phyloP scores from a whole-genome alignment of 2,888 invertebrate genomes.

The Patella caerulea region DNA sequence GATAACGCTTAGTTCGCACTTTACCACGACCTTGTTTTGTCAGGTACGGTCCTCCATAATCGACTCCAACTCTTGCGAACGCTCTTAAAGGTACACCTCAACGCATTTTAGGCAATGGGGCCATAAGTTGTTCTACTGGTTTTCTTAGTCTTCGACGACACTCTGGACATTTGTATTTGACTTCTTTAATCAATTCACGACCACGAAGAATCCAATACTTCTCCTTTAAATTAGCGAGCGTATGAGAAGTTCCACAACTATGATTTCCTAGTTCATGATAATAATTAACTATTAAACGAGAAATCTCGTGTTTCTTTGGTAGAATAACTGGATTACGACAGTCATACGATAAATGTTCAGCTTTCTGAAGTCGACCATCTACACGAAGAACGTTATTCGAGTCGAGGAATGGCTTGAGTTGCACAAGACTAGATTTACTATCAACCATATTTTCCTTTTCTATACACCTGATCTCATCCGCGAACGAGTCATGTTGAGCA shows the following conservation, averaged over 20 bases:
- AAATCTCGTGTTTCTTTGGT: slow-evolving; percentile 24
- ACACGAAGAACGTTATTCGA: neutral
- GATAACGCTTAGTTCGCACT: slow-evolving; percentile 30
- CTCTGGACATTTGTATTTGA: slow-evolving; percentile 1
- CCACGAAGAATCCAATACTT: slow-evolving; percentile 30
- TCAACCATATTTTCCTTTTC: neutral
- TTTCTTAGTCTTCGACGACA: slow-evolving; percentile 16
- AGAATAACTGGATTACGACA: slow-evolving; percentile 23
- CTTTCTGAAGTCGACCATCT: slow-evolving; percentile 18
- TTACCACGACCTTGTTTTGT: slow-evolving; percentile 28
- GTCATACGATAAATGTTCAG: slow-evolving; percentile 10
- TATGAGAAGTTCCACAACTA: slow-evolving; percentile 27
- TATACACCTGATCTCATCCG: neutral
- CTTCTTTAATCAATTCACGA: slow-evolving; percentile 19
- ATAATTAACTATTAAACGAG: slow-evolving; percentile 13
- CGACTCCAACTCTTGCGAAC: slow-evolving; percentile 23
- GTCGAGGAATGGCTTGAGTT: neutral
- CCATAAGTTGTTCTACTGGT: slow-evolving; percentile 24
- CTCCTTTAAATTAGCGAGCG: slow-evolving; percentile 14
- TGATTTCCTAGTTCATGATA: slow-evolving; percentile 21
- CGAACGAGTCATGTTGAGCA: neutral
- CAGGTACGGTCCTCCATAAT: slow-evolving; percentile 32
- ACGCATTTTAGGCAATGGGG: slow-evolving; percentile 27
- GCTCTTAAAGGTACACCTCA: slow-evolving; percentile 22
- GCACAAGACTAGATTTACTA: neutral